phyloP scores from a whole-genome alignment of 2,797 vertebrate genomes.

The Gadopsis marmoratus region DNA sequence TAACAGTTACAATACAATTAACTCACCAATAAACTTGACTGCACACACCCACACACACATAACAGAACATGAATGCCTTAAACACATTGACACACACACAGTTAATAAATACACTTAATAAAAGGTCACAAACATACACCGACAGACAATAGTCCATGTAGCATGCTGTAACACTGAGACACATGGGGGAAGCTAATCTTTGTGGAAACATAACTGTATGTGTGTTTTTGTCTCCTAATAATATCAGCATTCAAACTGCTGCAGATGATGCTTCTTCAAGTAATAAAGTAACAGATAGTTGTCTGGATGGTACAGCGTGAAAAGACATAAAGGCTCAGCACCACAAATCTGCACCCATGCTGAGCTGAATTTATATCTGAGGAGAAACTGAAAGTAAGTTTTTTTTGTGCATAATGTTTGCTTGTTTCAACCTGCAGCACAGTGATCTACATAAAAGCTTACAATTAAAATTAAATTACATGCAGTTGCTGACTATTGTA shows the following conservation, averaged over 20 bases:
- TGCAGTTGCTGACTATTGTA: background rate
- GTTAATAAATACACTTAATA: background rate
- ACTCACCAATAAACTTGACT: background rate
- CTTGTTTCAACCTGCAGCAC: background rate
- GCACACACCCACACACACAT: slow-evolving; percentile 4
- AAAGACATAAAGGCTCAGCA: too few relatives aligned
- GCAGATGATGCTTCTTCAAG: background rate
- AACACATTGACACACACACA: background rate
- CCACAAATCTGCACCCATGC: background rate
- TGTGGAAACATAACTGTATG: background rate
- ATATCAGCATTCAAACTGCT: background rate
- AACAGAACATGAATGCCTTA: background rate
- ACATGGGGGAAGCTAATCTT: slow-evolving; percentile 37
- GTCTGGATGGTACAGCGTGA: too few relatives aligned
- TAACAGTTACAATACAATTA: slow-evolving; percentile 1
- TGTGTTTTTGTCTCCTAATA: background rate
- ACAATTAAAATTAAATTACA: too few relatives aligned
- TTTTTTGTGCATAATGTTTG: background rate
- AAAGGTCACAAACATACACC: slow-evolving; percentile 1
- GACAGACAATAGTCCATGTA: slow-evolving; percentile 32
- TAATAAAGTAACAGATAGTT: background rate
- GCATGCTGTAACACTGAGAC: slow-evolving; percentile 40
- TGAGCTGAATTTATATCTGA: background rate
- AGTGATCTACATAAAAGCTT: background rate
- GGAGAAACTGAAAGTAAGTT: background rate